These are phyloP conservation scores for Picus viridis DNA, from an alignment of 2,797 vertebrate genomes.

Conservation along the genomic window DNA sequence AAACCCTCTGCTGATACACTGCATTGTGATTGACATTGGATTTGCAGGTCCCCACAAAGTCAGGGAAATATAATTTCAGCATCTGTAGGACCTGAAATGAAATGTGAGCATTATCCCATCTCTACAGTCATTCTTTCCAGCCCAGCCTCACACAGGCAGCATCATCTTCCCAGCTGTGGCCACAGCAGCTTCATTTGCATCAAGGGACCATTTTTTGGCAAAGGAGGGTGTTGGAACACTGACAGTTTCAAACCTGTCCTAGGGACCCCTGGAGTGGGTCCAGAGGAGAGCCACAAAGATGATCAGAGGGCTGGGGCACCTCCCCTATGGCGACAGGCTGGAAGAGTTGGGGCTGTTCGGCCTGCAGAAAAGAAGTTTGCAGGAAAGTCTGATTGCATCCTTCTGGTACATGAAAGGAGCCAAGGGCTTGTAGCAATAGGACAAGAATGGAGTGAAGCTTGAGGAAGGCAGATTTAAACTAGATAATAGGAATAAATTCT, in stretches of 20 bases:
- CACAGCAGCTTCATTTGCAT: background rate
- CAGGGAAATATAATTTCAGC: background rate
- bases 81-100: background rate
- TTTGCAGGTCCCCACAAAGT: slow-evolving; percentile 8
- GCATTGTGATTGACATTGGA: background rate
- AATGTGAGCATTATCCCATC: background rate
- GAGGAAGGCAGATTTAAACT: too few relatives aligned
- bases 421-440: too few relatives aligned
- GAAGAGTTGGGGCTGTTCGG: too few relatives aligned
- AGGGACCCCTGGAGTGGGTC: too few relatives aligned
- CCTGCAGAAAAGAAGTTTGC: too few relatives aligned
- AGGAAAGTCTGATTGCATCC: too few relatives aligned
- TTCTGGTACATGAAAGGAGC: too few relatives aligned
- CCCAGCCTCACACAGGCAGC: background rate
- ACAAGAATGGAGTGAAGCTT: too few relatives aligned
- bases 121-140: background rate
- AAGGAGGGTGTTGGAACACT: background rate
- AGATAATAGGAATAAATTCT: too few relatives aligned
- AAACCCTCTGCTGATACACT: background rate
- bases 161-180: background rate
- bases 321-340: too few relatives aligned
- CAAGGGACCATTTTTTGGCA: background rate
- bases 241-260: background rate
- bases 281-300: too few relatives aligned
- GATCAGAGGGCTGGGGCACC: too few relatives aligned